Evolutionary conservation across 2,797 vertebrate genomes (phyloP), one percentile per base, ranked within the genome.

Genomic region (Scyliorhinus canicula): DNA sequence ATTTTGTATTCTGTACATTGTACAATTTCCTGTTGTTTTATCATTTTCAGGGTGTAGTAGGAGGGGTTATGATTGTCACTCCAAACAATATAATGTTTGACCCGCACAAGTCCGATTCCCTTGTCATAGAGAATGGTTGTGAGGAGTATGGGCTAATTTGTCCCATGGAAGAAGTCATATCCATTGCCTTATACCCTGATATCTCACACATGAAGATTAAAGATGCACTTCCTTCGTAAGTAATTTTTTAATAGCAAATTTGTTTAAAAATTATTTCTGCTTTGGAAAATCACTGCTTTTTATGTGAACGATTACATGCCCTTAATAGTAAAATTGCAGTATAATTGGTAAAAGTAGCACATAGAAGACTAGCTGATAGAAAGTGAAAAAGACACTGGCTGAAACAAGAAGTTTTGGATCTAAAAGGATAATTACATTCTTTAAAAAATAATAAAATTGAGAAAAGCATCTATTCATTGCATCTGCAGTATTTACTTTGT

Each of bases 31-130:
- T 90, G 60, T 63, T 40, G 60, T 95, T 95, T n/a, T 95, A 93
- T 95, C 95, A 57, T 96, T 95, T 95, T 21, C 96, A 99, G 99
- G 99, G 99, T 0, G 99, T 99, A 5, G 99, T 99, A 19, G 99
- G 99, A 40, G 99, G 99, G 0, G 99, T 99, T 95, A 98, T 99
- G 97, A 99, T 99, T n/a, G 98, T 99, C 95, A 99, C 99, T 0
- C 99, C 99, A 86, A 99, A 99, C 97, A 99, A 99, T 96, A 99
- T 99, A 96, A 99, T 99, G 99, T 99, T 99, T 95, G 99, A 99
- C 97, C 99, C 99, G 8, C 99, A 99, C 96, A 99, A 99, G 95
- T 99, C 99, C 0, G 99, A 99, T 97, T 99, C 99, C 6, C 96
- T 99, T 96, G 99, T 99, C 84, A 99, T 99, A 95, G 99, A 99